Conservation (phyloP, 2,797 vertebrate species). For the Cryptoprocta ferox region DNA sequence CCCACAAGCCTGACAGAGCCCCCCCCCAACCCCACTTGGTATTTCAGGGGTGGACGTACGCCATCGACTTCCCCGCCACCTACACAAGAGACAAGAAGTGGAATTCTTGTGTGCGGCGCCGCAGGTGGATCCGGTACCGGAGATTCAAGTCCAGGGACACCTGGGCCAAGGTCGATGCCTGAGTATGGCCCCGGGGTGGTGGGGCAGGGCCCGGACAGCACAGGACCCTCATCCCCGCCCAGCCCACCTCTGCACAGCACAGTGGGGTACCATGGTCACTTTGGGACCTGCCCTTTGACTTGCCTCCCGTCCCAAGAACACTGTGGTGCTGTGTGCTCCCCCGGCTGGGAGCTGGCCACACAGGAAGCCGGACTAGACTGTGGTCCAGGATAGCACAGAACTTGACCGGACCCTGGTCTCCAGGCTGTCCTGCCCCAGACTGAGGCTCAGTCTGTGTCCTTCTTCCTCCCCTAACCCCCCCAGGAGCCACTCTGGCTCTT, state of each 20-base stretch:
- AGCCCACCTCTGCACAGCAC: not conserved
- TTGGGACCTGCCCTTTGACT: not conserved
- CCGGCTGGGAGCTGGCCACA: not conserved
- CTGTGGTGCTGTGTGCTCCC: accelerated
- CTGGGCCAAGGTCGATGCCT: conserved; percentile 94
- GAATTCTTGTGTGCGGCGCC: conserved; percentile 98
- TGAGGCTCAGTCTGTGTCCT: not conserved
- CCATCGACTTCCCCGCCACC: conserved; percentile 96
- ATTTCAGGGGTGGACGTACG: conserved; percentile 96
- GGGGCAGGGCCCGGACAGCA: accelerated
- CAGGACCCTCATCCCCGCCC: accelerated
- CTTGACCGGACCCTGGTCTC: not conserved
- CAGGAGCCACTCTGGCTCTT: not conserved
- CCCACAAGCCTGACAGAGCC: conserved; percentile 60
- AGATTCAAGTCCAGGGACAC: conserved; percentile 94
- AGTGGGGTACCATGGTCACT: not conserved
- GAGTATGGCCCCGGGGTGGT: not conserved
- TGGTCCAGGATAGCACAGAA: not conserved
- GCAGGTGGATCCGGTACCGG: conserved; percentile 96
- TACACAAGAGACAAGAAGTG: conserved; percentile 98
- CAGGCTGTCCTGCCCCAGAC: not conserved
- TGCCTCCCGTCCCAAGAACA: not conserved
- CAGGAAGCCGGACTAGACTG: not conserved
- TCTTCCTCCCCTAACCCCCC: not conserved
- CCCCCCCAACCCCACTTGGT: conserved; percentile 23